Percentiles rank a stretch among this genome's conserved stretches.
Conservation (phyloP, 92 coral and sea anemone genomes). For the Siderastrea radians region DNA sequence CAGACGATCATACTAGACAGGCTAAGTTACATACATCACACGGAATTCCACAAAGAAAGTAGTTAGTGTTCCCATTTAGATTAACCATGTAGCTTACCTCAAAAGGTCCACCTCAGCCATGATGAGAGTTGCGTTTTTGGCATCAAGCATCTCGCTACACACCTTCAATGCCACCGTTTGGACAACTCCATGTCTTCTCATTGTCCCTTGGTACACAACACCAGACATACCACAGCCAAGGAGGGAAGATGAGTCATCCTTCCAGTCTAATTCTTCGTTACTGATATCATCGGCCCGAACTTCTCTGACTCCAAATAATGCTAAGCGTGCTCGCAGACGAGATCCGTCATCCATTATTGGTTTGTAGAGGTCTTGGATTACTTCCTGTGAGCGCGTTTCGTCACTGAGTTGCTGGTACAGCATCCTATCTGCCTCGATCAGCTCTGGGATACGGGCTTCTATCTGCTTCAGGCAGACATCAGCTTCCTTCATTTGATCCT, state of each 20-base stretch:
- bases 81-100: not conserved
- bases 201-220: too few species aligned
- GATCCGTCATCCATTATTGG: constrained; percentile 2
- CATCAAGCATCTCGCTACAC: not conserved
- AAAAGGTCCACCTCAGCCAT: constrained; percentile 18
- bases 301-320: constrained; percentile 18
- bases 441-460: not conserved
- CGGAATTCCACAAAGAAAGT: too few species aligned
- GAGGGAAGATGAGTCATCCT: not conserved
- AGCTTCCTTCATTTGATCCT: not conserved
- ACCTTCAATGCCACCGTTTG: constrained; percentile 45
- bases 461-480: constrained; percentile 1
- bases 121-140: not conserved
- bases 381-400: constrained; percentile 8
- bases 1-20: too few species aligned
- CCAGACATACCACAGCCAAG: too few species aligned
- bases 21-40: too few species aligned
- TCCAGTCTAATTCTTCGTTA: constrained; percentile 35
- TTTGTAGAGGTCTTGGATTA: constrained; percentile 4
- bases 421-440: constrained; percentile 30
- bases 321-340: constrained; percentile 3
- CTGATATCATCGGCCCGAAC: constrained; percentile 1
- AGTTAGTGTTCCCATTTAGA: too few species aligned
- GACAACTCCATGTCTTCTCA: not conserved
- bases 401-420: constrained; percentile 1